These are phyloP conservation scores for Blennius ocellaris DNA, from an alignment of 2,113 vertebrate species.

Conservation along the genomic window DNA sequence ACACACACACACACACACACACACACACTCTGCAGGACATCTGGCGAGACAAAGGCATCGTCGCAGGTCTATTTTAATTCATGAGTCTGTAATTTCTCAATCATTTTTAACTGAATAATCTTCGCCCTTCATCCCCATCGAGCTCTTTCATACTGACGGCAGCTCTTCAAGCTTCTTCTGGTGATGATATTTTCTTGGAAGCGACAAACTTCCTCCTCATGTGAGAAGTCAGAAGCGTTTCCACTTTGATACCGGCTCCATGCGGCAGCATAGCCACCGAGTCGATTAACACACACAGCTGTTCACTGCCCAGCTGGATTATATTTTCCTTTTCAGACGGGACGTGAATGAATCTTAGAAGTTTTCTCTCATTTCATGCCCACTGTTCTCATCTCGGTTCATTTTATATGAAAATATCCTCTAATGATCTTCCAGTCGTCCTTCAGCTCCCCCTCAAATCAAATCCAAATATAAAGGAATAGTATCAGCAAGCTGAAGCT, in stretches of 20 bases:
- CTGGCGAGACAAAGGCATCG: slow-evolving; percentile 24
- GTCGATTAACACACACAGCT: slow-evolving; percentile 16
- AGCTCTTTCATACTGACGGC: slow-evolving; percentile 2
- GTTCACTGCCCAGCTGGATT: slow-evolving; percentile 11
- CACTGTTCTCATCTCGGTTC: background rate
- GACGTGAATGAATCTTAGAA: background rate
- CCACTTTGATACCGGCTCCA: background rate
- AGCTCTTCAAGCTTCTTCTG: slow-evolving; percentile 5
- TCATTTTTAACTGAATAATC: slow-evolving; percentile 11
- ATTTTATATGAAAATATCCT: background rate
- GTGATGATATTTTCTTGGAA: background rate
- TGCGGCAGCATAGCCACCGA: background rate
- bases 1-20: too few relatives aligned
- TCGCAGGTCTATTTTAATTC: slow-evolving; percentile 23
- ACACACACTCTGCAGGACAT: slow-evolving; percentile 6
- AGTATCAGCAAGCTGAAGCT: too few relatives aligned
- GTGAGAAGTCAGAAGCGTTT: background rate
- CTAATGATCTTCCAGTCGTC: background rate
- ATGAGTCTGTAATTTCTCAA: slow-evolving; percentile 15
- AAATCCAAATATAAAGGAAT: background rate
- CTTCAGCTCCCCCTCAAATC: background rate
- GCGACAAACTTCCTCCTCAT: slow-evolving; percentile 33
- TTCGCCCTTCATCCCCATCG: background rate
- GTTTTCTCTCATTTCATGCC: background rate
- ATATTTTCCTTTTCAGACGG: background rate